phyloP scores from a whole-genome alignment of 1,140 invertebrate genomes.

The Achatina immaculata region DNA sequence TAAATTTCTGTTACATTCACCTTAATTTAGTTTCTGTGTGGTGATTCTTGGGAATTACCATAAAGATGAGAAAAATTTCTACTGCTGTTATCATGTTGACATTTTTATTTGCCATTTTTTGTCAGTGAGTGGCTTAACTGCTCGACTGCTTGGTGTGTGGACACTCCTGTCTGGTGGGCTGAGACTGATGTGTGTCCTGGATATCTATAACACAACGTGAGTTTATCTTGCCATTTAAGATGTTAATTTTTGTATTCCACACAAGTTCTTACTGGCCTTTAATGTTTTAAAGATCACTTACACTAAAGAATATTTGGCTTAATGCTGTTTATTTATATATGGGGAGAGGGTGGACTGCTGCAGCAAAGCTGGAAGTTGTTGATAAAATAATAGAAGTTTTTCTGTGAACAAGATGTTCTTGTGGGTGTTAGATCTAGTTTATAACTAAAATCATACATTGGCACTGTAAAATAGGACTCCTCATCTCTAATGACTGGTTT shows the following conservation, averaged over 20 bases:
- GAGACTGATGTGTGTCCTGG: conserved; percentile 45
- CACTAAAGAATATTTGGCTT: neutral
- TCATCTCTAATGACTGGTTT: neutral
- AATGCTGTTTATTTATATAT: too few relatives aligned
- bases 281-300: neutral
- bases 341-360: too few relatives aligned
- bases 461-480: neutral
- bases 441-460: neutral
- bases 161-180: too few relatives aligned
- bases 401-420: neutral
- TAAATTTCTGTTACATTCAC: too few relatives aligned
- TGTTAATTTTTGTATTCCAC: neutral
- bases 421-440: too few relatives aligned
- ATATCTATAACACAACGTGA: conserved; percentile 50
- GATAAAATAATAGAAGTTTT: neutral
- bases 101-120: too few relatives aligned
- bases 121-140: conserved; percentile 50
- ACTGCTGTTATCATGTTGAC: too few relatives aligned
- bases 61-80: too few relatives aligned
- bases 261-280: neutral
- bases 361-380: neutral
- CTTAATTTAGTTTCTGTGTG: too few relatives aligned
- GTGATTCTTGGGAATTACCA: too few relatives aligned
- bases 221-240: too few relatives aligned
- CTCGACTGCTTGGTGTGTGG: too few relatives aligned